Conservation (phyloP, 2,113 vertebrate genomes). For the Ochotona curzoniae region DNA sequence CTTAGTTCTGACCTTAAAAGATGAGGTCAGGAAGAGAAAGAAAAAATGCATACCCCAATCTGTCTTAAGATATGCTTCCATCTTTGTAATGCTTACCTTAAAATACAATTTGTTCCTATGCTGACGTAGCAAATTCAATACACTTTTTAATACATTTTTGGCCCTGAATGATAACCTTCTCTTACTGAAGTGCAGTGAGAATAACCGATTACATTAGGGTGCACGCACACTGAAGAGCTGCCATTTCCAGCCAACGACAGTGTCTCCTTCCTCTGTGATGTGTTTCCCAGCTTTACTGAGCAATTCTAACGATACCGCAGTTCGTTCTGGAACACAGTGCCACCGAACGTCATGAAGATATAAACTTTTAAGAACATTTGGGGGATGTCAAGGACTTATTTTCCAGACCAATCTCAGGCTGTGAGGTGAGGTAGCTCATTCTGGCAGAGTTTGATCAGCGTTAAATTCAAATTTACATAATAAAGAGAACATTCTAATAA, state of each 20-base stretch:
- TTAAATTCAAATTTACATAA: background rate
- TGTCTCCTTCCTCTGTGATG: slow-evolving; percentile 8
- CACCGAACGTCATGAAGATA: background rate
- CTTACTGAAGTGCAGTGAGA: background rate
- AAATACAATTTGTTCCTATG: slow-evolving; percentile 20
- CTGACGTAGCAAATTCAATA: background rate
- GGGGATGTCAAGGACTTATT: background rate
- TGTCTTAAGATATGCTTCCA: background rate
- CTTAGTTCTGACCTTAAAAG: slow-evolving; percentile 13
- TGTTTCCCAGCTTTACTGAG: background rate
- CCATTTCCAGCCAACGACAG: background rate
- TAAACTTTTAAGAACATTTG: slow-evolving; percentile 34
- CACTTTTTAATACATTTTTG: background rate
- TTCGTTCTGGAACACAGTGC: background rate
- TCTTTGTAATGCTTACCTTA: slow-evolving; percentile 50
- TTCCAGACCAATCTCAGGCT: background rate
- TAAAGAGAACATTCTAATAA: slow-evolving; percentile 18
- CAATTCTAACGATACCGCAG: background rate
- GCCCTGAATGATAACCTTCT: background rate
- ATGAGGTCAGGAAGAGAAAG: background rate
- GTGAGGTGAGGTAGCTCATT: background rate
- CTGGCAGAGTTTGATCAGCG: background rate
- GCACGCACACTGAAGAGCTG: background rate
- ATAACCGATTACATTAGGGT: background rate
- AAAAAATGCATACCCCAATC: slow-evolving; percentile 18